These are phyloP conservation scores for Orthonyx spaldingii DNA, from an alignment of 2,113 vertebrate genomes.

Conservation along the genomic window DNA sequence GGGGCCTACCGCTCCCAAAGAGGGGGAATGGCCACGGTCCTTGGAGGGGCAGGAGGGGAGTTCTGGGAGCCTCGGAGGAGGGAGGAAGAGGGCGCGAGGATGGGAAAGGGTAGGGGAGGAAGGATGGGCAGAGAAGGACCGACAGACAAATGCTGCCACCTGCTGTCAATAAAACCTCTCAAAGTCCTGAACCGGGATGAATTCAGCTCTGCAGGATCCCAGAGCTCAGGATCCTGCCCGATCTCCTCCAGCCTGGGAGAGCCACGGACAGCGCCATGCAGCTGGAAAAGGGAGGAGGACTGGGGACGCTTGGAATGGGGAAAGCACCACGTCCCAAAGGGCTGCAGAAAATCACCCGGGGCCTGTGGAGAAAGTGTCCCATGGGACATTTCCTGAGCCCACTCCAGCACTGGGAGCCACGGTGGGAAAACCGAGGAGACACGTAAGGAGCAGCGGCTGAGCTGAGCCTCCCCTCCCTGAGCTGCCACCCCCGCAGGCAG, in stretches of 20 bases:
- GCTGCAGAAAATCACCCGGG: accelerated
- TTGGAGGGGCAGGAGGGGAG: too few relatives aligned
- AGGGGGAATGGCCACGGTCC: accelerated
- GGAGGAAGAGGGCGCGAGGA: neutral
- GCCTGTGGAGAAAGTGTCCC: accelerated
- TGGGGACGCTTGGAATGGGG: neutral
- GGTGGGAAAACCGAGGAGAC: neutral
- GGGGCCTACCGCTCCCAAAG: neutral
- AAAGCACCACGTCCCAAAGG: accelerated
- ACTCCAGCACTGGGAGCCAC: accelerated
- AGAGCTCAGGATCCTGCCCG: accelerated
- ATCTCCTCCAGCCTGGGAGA: neutral
- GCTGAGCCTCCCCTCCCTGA: neutral
- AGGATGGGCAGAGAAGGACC: neutral
- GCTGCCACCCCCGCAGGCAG: neutral
- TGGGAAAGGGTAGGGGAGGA: neutral
- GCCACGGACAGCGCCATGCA: accelerated
- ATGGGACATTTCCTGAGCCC: neutral
- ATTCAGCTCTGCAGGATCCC: accelerated
- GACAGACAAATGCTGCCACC: constrained; percentile 14
- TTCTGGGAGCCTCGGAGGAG: accelerated
- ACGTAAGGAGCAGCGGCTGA: accelerated
- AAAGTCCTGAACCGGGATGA: accelerated
- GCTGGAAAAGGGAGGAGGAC: neutral
- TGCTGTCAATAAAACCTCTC: neutral